These are phyloP conservation scores for Drosophila auraria DNA, from an alignment of 1,140 invertebrate genomes.

Conservation along the genomic window DNA sequence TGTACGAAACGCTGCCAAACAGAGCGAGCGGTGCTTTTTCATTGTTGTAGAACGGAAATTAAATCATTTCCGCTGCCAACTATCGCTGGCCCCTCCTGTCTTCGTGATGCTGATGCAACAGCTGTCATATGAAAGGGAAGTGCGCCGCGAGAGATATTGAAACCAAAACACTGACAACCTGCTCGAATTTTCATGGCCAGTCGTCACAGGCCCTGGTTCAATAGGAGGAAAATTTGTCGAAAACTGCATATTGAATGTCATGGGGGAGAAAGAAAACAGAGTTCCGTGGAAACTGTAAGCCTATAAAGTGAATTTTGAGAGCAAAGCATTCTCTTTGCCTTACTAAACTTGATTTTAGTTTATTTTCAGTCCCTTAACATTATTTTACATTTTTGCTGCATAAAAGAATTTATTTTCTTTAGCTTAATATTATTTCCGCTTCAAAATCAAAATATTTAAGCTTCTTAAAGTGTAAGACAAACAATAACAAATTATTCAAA, in stretches of 20 bases:
- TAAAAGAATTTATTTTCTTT: neutral
- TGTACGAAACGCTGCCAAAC: conserved; percentile 20
- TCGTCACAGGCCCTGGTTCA: conserved; percentile 32
- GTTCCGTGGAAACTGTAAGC: neutral
- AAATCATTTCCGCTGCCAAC: conserved; percentile 76
- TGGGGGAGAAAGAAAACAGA: neutral
- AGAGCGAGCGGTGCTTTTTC: conserved; percentile 21
- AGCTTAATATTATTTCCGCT: too few species aligned
- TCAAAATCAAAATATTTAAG: too few species aligned
- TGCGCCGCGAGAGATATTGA: conserved; percentile 12
- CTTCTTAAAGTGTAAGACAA: too few species aligned
- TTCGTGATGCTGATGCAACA: conserved; percentile 49
- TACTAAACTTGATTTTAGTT: too few species aligned
- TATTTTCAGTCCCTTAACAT: too few species aligned
- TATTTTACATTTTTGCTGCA: too few species aligned
- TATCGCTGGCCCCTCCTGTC: conserved; percentile 45
- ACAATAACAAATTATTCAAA: conserved; percentile 3
- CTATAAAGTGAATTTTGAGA: neutral
- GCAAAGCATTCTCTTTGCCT: too few species aligned
- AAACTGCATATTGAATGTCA: conserved; percentile 3
- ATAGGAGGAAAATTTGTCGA: conserved; percentile 18
- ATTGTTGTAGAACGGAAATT: conserved; percentile 69
- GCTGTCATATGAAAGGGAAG: conserved; percentile 48
- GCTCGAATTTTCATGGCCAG: conserved; percentile 28
- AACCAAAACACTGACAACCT: conserved; percentile 57